Conservation (phyloP, 2,888 invertebrate genomes). For the Barypeithes pellucidus region DNA sequence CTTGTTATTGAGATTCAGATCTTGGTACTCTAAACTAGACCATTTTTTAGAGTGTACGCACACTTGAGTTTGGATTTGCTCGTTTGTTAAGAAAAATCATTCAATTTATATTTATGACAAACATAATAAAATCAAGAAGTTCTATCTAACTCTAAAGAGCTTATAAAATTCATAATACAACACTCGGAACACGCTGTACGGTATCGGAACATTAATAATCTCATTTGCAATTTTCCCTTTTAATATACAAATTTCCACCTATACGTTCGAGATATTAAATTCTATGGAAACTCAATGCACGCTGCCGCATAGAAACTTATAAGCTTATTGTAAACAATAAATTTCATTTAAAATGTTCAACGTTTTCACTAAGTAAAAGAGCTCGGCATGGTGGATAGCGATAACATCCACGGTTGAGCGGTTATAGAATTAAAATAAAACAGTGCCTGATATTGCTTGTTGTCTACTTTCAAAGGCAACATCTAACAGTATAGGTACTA, state of each 20-base stretch:
- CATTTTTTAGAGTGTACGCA: too few relatives aligned
- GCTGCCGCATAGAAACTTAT: slow-evolving; percentile 31
- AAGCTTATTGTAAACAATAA: slow-evolving; percentile 41
- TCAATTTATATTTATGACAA: too few relatives aligned
- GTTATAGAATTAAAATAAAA: slow-evolving; percentile 11
- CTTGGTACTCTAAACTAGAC: too few relatives aligned
- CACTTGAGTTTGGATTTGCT: too few relatives aligned
- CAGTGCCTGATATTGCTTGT: slow-evolving; percentile 2
- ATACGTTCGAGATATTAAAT: slow-evolving; percentile 7
- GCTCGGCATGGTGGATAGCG: slow-evolving; percentile 31
- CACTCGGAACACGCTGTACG: too few relatives aligned
- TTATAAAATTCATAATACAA: too few relatives aligned
- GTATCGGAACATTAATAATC: neutral
- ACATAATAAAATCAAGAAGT: too few relatives aligned
- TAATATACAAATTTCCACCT: slow-evolving; percentile 5
- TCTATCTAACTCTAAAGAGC: too few relatives aligned
- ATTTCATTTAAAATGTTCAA: slow-evolving; percentile 38
- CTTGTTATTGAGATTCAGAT: too few relatives aligned
- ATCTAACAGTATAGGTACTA: neutral
- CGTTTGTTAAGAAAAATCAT: too few relatives aligned
- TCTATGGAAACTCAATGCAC: slow-evolving; percentile 19
- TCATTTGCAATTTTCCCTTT: neutral
- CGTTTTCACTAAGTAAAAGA: slow-evolving; percentile 18
- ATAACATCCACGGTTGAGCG: slow-evolving; percentile 34
- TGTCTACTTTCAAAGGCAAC: neutral